Base-by-base conservation (phyloP, 2,113 vertebrate genomes). In the Hyaena hyaena region DNA sequence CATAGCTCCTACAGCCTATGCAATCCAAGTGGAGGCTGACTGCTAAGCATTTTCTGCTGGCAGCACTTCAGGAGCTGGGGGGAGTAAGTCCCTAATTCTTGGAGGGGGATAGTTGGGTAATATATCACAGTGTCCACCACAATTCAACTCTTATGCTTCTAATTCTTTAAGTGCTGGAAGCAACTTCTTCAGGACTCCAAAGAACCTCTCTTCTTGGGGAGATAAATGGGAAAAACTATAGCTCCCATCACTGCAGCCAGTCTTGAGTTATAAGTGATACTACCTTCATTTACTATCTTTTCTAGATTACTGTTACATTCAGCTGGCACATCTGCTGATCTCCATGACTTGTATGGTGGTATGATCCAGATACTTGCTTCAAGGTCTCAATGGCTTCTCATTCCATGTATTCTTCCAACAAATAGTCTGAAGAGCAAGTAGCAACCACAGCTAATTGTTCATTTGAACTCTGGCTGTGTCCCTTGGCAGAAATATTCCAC, bases 151-250 rank as follows among this genome's bases (percentile, higher is more conserved):
- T 43, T 35, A 2, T 90, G 43, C 55, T 90, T 66, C 77, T 33
- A 96, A 53, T 71, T 89, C 65, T 71, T 89, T 31, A 83, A 88
- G 45, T 39, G 81, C 50, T 80, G 15, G 33, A 92, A 87, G 81
- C 39, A 95, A n/a, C 35, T 45, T 9, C 73, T 61, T 87, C 65
- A 81, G 39, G 43, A 80, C 63, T 92, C 24, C 50, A 63, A n/a
- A 33, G 31, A 95, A 48, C 5, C n/a, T 39, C 10, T 84, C 21
- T 95, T 84, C 15, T 14, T 28, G 68, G 28, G 10, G 10, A 84
- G 15, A 16, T n/a, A 77, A 84, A 45, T n/a, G 10, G 19, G 17
- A 50, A 31, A 74, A 83, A 66, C 26, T 50, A n/a, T n/a, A 90
- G 19, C 63, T 33, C n/a, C 50, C 65, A 45, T n/a, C 28, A 61